Evolutionary conservation across 92 coral and sea anemone species (phyloP), one percentile per base, ranked within the genome.

Genomic region (Parazoanthus swiftii): DNA sequence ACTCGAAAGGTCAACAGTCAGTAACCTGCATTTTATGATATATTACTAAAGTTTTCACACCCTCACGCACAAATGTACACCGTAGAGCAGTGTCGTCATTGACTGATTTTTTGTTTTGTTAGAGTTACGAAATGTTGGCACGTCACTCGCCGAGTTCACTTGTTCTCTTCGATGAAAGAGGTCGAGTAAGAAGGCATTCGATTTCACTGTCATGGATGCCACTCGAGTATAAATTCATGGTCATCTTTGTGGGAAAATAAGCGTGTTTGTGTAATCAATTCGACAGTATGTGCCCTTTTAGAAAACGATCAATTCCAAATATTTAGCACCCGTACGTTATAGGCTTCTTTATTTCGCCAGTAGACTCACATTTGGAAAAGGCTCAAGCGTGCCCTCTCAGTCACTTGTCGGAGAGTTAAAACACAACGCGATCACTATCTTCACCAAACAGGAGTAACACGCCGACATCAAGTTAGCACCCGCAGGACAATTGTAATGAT

Each of bases 1-100:
- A 87, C 95, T 91, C 86, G 91, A 92, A 91, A 93, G 95, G 95
- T 94, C 94, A 93, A 94, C 94, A 93, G 86, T 85, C 67, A 89
- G 72, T 89, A 91, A 92, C 92, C 90, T 84, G 87, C 29, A 29
- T 71, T 84, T 84, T 84, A 84, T 82, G 85, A 80, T 89, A 80
- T 88, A 85, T 80, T 85, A 63, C 92, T 58, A 33, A 79, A 88
- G 81, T 85, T 85, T 92, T 89, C 78, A 82, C 86, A 76, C 74
- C 13, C 76, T 78, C 33, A 25, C 38, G 44, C 42, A 58, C 44
- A 48, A 39, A n/a, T 79, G 71, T n/a, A 14, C 81, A 42, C 2
- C 76, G 37, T 26, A 20, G 26, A 29, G 71, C 33, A 15, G 29
- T 74, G 6, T 23, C 21, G 65, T 7, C 10, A 42, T n/a, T n/a